Base-by-base conservation (phyloP, 2,888 invertebrate species). In the Lasioglossum vierecki region DNA sequence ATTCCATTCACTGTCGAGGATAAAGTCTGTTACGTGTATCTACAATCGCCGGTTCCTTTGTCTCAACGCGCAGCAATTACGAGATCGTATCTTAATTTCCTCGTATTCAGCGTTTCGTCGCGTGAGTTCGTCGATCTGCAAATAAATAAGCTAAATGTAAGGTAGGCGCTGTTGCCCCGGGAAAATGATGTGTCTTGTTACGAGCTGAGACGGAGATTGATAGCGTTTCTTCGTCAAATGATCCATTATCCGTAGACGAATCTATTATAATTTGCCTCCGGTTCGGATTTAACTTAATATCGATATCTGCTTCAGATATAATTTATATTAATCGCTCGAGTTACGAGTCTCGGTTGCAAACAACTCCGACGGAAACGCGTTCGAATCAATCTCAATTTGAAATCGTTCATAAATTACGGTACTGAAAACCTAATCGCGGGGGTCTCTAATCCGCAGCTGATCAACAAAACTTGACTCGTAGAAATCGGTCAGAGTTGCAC, bases 71-170 rank as follows among this genome's bases (percentile, higher is more conserved):
- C 22, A 39, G 68, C 68, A 68, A 68, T 66, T 66, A 68, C 68
- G 39, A 68, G 68, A 68, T 68, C 68, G 68, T 68, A 68, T 68
- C 68, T 68, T 68, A 68, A 68, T 68, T 68, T 39, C 68, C 68
- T 68, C 22, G 68, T 68, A 68, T 68, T 68, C 68, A 68, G 39
- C 11, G 35, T 68, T 68, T 68, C 68, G 68, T 68, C 68, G 68
- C 68, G 68, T 68, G 68, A 68, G 39, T 39, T 39, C 39, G 68
- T 68, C 68, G 68, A 68, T 68, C 68, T 22, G 68, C 68, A 39
- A 68, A 68, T 39, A 68, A 68, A 68, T 35, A 35, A 41, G 68
- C 39, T 39, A 39, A 68, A 68, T 22, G 39, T 8, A 18, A 68
- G 30, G 35, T 6, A 35, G 66, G 18, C 66, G 15, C 30, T 35